phyloP scores from a whole-genome alignment of 1,140 invertebrate genomes.

The Steinernema feltiae region DNA sequence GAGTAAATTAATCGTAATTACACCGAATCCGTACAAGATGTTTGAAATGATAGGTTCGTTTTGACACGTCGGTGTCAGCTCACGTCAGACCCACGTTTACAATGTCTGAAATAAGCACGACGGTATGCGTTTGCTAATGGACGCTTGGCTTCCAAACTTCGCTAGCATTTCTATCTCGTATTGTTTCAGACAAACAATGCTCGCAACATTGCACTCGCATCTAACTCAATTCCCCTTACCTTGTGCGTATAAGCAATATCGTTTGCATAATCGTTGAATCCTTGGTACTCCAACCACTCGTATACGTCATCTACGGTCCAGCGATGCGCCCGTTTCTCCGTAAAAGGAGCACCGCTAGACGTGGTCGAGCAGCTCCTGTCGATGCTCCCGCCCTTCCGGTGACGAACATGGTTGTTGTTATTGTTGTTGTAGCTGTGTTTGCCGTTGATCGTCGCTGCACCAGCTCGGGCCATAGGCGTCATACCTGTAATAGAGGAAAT shows the following conservation, averaged over 20 bases:
- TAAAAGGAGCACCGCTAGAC: not conserved
- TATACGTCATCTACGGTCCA: slow-evolving; percentile 20
- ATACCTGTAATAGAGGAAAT: not conserved
- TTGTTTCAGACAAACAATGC: too few species aligned
- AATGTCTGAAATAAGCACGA: not conserved
- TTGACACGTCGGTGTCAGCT: too few species aligned
- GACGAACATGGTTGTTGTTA: not conserved
- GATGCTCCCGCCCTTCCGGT: not conserved
- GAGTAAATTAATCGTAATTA: too few species aligned
- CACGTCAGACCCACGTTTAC: slow-evolving; percentile 14
- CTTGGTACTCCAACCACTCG: slow-evolving; percentile 20
- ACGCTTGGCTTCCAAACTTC: too few species aligned
- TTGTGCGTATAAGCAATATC: slow-evolving; percentile 26
- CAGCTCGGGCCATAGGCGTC: not conserved
- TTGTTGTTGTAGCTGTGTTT: not conserved
- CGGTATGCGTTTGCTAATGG: too few species aligned
- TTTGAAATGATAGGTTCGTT: too few species aligned
- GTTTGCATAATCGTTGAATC: slow-evolving; percentile 32
- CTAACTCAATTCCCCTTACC: slow-evolving; percentile 21
- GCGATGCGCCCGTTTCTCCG: not conserved
- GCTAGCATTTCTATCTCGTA: too few species aligned
- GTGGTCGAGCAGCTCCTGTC: not conserved
- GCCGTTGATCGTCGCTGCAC: not conserved
- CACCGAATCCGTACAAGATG: too few species aligned
- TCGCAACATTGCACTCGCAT: too few species aligned